Evolutionary conservation across 2,888 invertebrate species (phyloP).

Genomic region (Dione vanillae): DNA sequence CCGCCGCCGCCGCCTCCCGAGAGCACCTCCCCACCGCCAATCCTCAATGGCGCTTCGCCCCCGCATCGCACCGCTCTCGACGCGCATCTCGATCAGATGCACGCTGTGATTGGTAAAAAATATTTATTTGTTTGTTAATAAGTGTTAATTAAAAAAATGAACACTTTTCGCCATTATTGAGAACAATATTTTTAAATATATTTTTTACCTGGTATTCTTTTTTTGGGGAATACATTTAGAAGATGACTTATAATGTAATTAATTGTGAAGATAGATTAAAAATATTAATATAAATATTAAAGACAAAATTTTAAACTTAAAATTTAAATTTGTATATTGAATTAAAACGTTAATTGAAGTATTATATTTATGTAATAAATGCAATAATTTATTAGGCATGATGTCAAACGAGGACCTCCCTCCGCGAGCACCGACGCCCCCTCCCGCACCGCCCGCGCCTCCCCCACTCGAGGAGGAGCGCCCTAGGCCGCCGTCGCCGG

Average conservation of each 20-base stretch:
- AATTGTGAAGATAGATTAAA: too few species aligned
- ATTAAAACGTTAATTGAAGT: too few species aligned
- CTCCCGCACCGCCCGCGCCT: constrained; percentile 61
- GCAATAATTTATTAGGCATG: constrained; percentile 60
- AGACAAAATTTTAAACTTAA: too few species aligned
- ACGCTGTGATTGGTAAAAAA: constrained; percentile 77
- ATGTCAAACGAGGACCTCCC: constrained; percentile 69
- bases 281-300: too few species aligned
- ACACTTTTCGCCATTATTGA: too few species aligned
- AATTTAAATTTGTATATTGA: too few species aligned
- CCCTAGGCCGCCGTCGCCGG: constrained; percentile 87
- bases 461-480: constrained; percentile 81
- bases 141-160: too few species aligned
- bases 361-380: neutral
- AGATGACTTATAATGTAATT: too few species aligned
- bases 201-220: too few species aligned
- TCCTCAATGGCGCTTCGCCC: constrained; percentile 84
- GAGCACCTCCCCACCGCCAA: constrained; percentile 64
- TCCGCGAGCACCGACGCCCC: constrained; percentile 58
- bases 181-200: too few species aligned
- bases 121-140: too few species aligned
- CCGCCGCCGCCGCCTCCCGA: constrained; percentile 83
- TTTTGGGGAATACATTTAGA: too few species aligned
- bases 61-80: constrained; percentile 87
- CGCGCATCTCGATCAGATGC: constrained; percentile 82